phyloP scores from a whole-genome alignment of 2,797 vertebrate genomes.

The Phoeniculus purpureus region DNA sequence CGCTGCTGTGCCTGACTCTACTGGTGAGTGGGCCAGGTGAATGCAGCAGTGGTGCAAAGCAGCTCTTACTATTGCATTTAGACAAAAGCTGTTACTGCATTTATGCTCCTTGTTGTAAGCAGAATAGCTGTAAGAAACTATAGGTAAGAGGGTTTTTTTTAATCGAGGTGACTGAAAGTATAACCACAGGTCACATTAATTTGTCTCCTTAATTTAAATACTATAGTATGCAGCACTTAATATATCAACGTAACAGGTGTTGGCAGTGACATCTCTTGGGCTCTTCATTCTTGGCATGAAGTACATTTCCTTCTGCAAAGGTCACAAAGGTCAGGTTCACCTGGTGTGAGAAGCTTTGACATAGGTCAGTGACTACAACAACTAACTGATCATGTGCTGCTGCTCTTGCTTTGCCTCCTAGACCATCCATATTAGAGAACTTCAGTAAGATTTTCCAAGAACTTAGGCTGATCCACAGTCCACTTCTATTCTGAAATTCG shows the following conservation, averaged over 20 bases:
- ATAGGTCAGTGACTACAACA: not conserved
- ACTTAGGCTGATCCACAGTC: not conserved
- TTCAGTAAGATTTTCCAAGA: not conserved
- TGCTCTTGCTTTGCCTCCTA: not conserved
- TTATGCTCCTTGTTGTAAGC: not conserved
- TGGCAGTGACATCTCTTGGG: not conserved
- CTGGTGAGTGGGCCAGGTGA: not conserved
- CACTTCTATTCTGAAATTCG: not conserved
- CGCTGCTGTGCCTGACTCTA: not conserved
- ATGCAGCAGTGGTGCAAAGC: not conserved
- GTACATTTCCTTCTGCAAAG: not conserved
- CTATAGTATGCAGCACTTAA: conserved; percentile 21
- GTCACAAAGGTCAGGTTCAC: conserved; percentile 27
- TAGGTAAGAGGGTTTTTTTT: not conserved
- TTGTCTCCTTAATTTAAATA: not conserved
- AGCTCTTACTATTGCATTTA: not conserved
- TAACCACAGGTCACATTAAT: not conserved
- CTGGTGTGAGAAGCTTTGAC: not conserved
- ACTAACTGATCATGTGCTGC: not conserved
- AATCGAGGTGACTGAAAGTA: not conserved
- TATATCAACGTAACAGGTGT: not conserved
- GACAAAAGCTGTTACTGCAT: not conserved
- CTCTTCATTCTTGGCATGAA: not conserved
- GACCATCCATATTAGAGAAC: not conserved
- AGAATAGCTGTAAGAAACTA: not conserved